Evolutionary conservation across 2,888 invertebrate genomes (phyloP).

Genomic region (Vesta saturnalis): DNA sequence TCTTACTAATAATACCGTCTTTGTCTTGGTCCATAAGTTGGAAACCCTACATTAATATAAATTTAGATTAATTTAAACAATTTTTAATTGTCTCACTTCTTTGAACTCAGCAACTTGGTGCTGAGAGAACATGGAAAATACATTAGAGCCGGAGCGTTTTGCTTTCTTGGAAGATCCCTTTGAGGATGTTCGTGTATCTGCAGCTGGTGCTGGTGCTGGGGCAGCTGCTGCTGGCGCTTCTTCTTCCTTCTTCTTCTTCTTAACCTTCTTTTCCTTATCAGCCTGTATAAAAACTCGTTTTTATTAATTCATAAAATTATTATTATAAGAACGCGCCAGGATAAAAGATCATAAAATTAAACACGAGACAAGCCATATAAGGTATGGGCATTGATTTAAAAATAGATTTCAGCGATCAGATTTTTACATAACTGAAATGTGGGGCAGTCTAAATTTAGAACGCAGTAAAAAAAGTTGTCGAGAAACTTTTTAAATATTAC

Average conservation of each 20-base stretch:
- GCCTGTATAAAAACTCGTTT: constrained; percentile 72
- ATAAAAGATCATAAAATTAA: neutral
- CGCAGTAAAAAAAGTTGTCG: neutral
- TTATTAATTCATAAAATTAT: neutral
- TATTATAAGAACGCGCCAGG: neutral
- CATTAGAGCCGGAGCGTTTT: constrained; percentile 93
- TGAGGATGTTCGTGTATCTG: constrained; percentile 79
- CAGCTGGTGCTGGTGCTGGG: constrained; percentile 74
- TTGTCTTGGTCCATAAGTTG: constrained; percentile 96
- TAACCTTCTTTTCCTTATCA: constrained; percentile 94
- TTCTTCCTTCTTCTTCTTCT: constrained; percentile 86
- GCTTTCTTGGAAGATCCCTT: constrained; percentile 84
- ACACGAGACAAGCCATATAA: neutral
- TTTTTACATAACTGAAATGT: neutral
- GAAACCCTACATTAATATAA: constrained; percentile 75
- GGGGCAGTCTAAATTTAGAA: neutral
- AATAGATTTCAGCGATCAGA: neutral
- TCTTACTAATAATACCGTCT: constrained; percentile 79
- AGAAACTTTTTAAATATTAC: neutral
- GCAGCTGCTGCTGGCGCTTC: constrained; percentile 71
- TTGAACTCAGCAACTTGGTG: constrained; percentile 97
- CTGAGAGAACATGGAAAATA: constrained; percentile 97
- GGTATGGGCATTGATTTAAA: constrained; percentile 1
- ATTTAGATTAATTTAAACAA: neutral
- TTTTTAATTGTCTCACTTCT: constrained; percentile 63